Conservation (phyloP, 2,888 invertebrate genomes). For the Antheraea yamamai region DNA sequence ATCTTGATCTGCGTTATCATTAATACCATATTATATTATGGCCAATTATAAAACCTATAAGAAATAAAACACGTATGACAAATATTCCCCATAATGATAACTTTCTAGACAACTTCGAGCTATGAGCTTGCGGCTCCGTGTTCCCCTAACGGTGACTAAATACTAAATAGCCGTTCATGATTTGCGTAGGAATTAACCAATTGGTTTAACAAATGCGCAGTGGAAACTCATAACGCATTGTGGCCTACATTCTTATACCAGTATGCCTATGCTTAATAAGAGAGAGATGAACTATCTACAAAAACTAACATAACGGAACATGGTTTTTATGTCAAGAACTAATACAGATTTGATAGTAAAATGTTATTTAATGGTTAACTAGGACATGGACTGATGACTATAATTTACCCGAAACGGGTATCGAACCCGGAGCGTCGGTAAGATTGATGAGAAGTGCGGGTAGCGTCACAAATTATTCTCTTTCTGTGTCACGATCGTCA, state of each 20-base stretch:
- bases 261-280: not conserved
- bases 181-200: not conserved
- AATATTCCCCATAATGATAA: not conserved
- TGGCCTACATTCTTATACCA: not conserved
- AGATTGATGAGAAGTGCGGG: conserved; percentile 13
- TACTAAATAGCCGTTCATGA: not conserved
- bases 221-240: not conserved
- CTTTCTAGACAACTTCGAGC: not conserved
- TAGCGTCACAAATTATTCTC: conserved; percentile 14
- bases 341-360: not conserved
- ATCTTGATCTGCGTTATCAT: no score
- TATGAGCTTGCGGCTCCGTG: not conserved
- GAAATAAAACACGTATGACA: not conserved
- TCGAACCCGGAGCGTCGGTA: not conserved
- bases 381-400: not conserved
- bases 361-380: not conserved
- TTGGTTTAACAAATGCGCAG: not conserved
- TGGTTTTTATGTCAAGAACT: not conserved
- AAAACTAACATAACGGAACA: not conserved
- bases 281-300: not conserved
- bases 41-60: no score
- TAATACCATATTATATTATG: no score
- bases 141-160: not conserved
- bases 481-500: conserved; percentile 4
- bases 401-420: not conserved